Percentiles rank a stretch among this genome's conserved stretches.
Evolutionary conservation across 2,888 invertebrate genomes (phyloP).

Genomic region (Melinopterus prodromus): DNA sequence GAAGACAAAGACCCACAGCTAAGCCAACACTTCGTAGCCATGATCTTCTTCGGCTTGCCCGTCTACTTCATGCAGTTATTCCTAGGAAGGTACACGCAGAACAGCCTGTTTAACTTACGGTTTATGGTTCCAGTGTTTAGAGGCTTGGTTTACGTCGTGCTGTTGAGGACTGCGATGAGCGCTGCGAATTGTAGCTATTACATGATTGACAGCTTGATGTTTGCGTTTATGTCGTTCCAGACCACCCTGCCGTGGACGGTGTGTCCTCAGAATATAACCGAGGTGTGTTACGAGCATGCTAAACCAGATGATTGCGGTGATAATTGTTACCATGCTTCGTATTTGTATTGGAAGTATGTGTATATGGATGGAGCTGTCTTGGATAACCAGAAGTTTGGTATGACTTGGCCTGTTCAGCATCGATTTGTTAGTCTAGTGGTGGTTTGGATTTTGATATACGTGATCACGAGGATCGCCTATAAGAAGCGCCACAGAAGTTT

Average conservation of each 20-base stretch:
- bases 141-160: slow-evolving; percentile 26
- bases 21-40: neutral
- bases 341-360: slow-evolving; percentile 29
- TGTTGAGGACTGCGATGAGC: slow-evolving; percentile 22
- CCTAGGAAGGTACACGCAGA: slow-evolving; percentile 34
- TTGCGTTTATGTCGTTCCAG: slow-evolving; percentile 31
- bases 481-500: slow-evolving; percentile 22
- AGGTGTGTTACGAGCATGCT: slow-evolving; percentile 20
- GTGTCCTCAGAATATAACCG: slow-evolving; percentile 20
- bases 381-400: neutral
- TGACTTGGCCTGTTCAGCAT: slow-evolving; percentile 14
- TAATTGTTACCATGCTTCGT: slow-evolving; percentile 20
- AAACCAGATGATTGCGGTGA: slow-evolving; percentile 22
- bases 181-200: slow-evolving; percentile 20
- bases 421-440: slow-evolving; percentile 31
- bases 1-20: neutral
- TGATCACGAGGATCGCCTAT: slow-evolving; percentile 24
- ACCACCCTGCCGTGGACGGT: slow-evolving; percentile 27
- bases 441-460: slow-evolving; percentile 29
- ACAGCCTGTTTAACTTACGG: slow-evolving; percentile 28
- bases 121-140: slow-evolving; percentile 32
- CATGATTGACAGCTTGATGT: slow-evolving; percentile 26
- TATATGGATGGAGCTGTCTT: slow-evolving; percentile 29
- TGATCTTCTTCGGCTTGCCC: slow-evolving; percentile 29
- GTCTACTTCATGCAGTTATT: slow-evolving; percentile 32